Conservation (phyloP, 2,797 vertebrate species). For the Stomatorhinus walkeri region DNA sequence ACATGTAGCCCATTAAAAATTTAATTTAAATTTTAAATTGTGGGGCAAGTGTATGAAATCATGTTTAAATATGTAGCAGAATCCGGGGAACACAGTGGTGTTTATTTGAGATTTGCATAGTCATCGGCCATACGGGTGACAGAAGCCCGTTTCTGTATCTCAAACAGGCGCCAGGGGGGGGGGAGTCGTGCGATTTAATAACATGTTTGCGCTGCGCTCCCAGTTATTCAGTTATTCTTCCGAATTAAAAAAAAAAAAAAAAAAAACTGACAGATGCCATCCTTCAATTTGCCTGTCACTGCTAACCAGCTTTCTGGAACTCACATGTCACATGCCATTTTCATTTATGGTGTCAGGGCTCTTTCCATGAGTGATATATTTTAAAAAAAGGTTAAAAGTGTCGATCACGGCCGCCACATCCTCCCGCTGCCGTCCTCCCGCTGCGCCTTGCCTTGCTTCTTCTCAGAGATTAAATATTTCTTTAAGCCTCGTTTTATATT, state of each 20-base stretch:
- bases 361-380: conserved; percentile 7
- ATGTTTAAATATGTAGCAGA: conserved; percentile 6
- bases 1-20: conserved; percentile 18
- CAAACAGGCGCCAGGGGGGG: conserved; percentile 1
- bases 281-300: conserved; percentile 13
- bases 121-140: not conserved
- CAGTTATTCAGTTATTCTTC: not conserved
- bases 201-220: not conserved
- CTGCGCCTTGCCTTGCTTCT: not conserved
- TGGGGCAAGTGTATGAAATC: conserved; percentile 1
- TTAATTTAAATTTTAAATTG: conserved; percentile 17
- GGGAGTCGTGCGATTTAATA: not conserved
- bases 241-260: conserved; percentile 3
- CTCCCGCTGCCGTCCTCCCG: not conserved
- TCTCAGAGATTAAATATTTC: not conserved
- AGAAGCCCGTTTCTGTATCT: not conserved
- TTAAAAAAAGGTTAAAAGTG: not conserved
- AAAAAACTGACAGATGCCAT: conserved; percentile 11
- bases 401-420: not conserved
- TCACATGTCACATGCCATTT: conserved; percentile 5
- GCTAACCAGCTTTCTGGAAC: conserved; percentile 9
- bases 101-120: conserved; percentile 18
- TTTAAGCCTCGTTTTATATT: conserved; percentile 6
- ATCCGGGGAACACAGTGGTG: conserved; percentile 2
- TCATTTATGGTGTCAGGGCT: not conserved